These are phyloP conservation scores for Chrysopilus asiliformis DNA, from an alignment of 2,888 invertebrate genomes.

Conservation along the genomic window DNA sequence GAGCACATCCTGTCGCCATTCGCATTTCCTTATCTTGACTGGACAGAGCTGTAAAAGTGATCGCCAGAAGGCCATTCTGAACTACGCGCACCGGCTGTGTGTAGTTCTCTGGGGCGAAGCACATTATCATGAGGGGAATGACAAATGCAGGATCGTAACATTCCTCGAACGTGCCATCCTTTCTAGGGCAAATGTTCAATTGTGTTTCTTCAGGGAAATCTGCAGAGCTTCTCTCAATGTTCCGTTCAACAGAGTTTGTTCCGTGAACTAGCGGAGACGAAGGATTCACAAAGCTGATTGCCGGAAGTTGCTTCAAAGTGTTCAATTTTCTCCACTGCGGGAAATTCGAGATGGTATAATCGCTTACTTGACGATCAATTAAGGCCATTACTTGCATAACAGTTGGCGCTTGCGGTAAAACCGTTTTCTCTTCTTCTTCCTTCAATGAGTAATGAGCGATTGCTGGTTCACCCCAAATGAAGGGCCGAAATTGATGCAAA, in stretches of 20 bases:
- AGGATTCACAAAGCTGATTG: constrained; percentile 22
- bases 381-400: constrained; percentile 58
- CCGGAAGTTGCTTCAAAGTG: constrained; percentile 27
- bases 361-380: constrained; percentile 49
- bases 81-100: constrained; percentile 58
- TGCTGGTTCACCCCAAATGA: constrained; percentile 72
- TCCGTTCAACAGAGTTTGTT: constrained; percentile 24
- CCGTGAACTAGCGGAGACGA: constrained; percentile 20
- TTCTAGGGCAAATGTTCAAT: constrained; percentile 28
- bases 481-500: constrained; percentile 57
- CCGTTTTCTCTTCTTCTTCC: constrained; percentile 41
- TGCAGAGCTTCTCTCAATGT: constrained; percentile 22
- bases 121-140: constrained; percentile 59
- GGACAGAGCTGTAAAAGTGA: constrained; percentile 56
- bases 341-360: constrained; percentile 54
- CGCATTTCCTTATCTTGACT: constrained; percentile 53
- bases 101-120: constrained; percentile 60
- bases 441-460: constrained; percentile 59
- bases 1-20: constrained; percentile 57
- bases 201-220: constrained; percentile 19
- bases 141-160: constrained; percentile 76
- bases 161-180: constrained; percentile 26
- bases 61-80: constrained; percentile 53
- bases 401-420: constrained; percentile 53
- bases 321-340: constrained; percentile 48